Conservation (phyloP, 2,888 invertebrate genomes). For the Acronicta alni region DNA sequence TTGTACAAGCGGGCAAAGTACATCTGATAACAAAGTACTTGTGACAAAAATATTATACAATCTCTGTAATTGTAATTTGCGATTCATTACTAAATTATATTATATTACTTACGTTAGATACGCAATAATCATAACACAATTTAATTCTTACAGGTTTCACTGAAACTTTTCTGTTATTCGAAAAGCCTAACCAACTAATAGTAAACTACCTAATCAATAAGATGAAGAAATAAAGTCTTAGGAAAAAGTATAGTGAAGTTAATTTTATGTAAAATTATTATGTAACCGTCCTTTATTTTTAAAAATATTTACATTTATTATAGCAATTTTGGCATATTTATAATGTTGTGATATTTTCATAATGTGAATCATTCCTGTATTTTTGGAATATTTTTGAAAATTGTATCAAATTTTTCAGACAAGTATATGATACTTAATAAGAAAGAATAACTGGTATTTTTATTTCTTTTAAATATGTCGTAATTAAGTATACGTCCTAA, state of each 20-base stretch:
- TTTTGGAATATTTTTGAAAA: slow-evolving; percentile 84
- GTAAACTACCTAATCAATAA: slow-evolving; percentile 70
- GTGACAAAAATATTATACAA: slow-evolving; percentile 10
- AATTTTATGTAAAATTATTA: slow-evolving; percentile 81
- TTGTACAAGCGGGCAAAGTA: too few species aligned
- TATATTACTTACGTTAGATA: not conserved
- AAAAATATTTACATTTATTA: slow-evolving; percentile 85
- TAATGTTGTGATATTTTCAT: slow-evolving; percentile 85
- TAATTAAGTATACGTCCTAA: not conserved
- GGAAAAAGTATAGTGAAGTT: slow-evolving; percentile 77
- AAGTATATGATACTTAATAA: slow-evolving; percentile 81
- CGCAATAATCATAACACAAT: slow-evolving; percentile 2
- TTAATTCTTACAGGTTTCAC: slow-evolving; percentile 59
- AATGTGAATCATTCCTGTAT: slow-evolving; percentile 84
- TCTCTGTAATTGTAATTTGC: not conserved
- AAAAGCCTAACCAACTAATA: slow-evolving; percentile 62
- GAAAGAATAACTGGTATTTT: slow-evolving; percentile 63
- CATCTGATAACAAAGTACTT: not conserved
- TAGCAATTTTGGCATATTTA: slow-evolving; percentile 85
- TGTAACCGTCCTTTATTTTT: slow-evolving; percentile 82
- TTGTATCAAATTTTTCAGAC: slow-evolving; percentile 85
- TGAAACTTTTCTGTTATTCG: slow-evolving; percentile 55
- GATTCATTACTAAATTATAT: not conserved
- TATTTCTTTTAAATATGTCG: slow-evolving; percentile 33
- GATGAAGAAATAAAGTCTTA: slow-evolving; percentile 70